Conservation (phyloP, 2,888 invertebrate species). For the Agrochola lychnidis region DNA sequence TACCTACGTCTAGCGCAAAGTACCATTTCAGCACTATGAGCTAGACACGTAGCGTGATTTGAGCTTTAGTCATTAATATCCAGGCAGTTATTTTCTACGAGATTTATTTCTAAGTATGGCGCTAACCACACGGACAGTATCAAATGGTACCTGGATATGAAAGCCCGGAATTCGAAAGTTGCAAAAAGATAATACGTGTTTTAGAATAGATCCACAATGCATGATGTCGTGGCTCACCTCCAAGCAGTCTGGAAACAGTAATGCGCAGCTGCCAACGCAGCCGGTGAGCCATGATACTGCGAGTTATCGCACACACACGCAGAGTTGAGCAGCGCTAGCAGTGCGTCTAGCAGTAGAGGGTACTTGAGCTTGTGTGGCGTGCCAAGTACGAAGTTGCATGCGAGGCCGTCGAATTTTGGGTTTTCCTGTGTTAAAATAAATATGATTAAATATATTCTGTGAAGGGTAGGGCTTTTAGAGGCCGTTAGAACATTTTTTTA, state of each 20-base stretch:
- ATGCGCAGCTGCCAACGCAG: constrained; percentile 95
- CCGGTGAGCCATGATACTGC: constrained; percentile 89
- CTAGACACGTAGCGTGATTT: neutral
- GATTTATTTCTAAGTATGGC: neutral
- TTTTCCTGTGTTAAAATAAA: constrained; percentile 90
- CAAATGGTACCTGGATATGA: neutral
- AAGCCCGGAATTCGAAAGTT: neutral
- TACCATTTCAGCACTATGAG: neutral
- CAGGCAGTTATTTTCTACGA: neutral
- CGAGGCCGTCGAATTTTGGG: constrained; percentile 97
- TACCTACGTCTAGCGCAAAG: neutral
- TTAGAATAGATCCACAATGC: neutral
- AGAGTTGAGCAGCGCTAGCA: constrained; percentile 95
- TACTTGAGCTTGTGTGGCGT: constrained; percentile 98
- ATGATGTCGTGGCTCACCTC: constrained; percentile 89
- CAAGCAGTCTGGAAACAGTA: constrained; percentile 97
- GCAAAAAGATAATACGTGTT: neutral
- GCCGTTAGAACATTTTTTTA: too few species aligned
- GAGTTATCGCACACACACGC: constrained; percentile 92
- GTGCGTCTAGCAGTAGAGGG: constrained; percentile 95
- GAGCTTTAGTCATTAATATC: neutral
- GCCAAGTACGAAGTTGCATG: constrained; percentile 98
- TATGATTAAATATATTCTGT: too few species aligned
- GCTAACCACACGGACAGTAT: neutral
- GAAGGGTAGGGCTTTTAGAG: too few species aligned